Base-by-base conservation (phyloP, 2,113 vertebrate genomes). In the Tenebrosternarchus preto region DNA sequence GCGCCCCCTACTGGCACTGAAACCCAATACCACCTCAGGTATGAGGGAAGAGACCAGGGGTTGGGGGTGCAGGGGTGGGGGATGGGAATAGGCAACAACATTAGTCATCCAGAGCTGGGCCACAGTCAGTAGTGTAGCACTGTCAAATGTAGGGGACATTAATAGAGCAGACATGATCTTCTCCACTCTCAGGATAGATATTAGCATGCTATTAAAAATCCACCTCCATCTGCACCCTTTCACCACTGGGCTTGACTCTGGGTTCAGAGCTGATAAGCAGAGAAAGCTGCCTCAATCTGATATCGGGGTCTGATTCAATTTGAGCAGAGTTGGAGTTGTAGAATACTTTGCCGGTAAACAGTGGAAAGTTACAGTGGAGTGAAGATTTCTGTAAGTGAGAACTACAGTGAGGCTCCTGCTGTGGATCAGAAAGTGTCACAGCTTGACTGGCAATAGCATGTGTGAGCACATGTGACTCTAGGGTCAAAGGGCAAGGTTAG, bases 361-460 rank as follows among this genome's bases (percentile, higher is more conserved):
- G 29, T 19, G 3, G 7, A 20, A 1, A 36, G n/a, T n/a, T 22
- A 36, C 33, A 12, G 20, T n/a, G 24, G 19, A 39, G 53, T 57
- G 57, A 16, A 59, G 12, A 39, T 5, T 61, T 60, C 31, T 15
- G 39, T 11, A 39, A 39, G 7, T 24, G 36, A 71, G 43, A 53
- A 19, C 43, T n/a, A n/a, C n/a, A n/a, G n/a, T 53, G 59, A 76
- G 19, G 17, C 27, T 20, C 6, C n/a, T n/a, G 60, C 27, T 24
- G 43, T 67, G 3, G 20, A 1, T 56, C 43, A 2, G n/a, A 12
- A 55, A 27, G 27, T 33, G 59, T 60, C 15, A 59, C 17, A 24
- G 20, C 46, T 59, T 77, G 73, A 83, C 67, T 80, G 82, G 77
- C 67, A 77, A 68, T 33, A 73, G n/a, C 78, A 76, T 55, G 57